Evolutionary conservation across 2,888 invertebrate genomes (phyloP).

Genomic region (Hirudinaria manillensis): DNA sequence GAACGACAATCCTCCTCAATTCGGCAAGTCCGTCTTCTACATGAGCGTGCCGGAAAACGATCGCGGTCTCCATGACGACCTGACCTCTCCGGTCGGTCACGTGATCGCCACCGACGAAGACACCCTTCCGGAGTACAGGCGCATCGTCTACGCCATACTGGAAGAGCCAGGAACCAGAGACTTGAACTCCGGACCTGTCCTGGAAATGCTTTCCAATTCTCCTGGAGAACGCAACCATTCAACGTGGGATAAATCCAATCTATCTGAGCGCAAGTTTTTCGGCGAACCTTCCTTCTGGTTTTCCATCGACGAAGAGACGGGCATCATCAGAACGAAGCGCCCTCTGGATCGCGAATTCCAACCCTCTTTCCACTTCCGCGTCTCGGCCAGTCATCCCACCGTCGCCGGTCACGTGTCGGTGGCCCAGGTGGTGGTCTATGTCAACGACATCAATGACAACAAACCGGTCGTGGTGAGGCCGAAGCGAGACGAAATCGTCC

Average conservation of each 20-base stretch:
- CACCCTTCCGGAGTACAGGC: not conserved
- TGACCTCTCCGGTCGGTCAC: constrained; percentile 22
- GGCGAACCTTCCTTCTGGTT: constrained; percentile 12
- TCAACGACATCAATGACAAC: constrained; percentile 28
- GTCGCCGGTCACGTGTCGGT: not conserved
- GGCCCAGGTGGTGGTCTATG: constrained; percentile 23
- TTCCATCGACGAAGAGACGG: constrained; percentile 18
- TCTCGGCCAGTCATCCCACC: constrained; percentile 15
- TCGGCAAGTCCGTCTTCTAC: constrained; percentile 28
- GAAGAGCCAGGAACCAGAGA: not conserved
- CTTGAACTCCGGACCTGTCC: not conserved
- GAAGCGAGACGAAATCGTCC: not conserved
- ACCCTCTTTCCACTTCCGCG: constrained; percentile 8
- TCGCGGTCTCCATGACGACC: not conserved
- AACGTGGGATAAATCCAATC: too few relatives aligned
- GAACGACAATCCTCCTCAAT: constrained; percentile 79
- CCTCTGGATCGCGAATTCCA: constrained; percentile 12
- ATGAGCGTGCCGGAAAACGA: constrained; percentile 22
- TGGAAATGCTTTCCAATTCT: too few relatives aligned
- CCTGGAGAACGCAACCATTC: too few relatives aligned
- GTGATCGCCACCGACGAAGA: constrained; percentile 26
- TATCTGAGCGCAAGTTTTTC: not conserved
- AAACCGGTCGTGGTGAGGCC: constrained; percentile 1
- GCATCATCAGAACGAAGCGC: constrained; percentile 20
- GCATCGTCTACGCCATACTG: constrained; percentile 17